Evolutionary conservation across 2,797 vertebrate species (phyloP).

Genomic region (Molossus molossus): DNA sequence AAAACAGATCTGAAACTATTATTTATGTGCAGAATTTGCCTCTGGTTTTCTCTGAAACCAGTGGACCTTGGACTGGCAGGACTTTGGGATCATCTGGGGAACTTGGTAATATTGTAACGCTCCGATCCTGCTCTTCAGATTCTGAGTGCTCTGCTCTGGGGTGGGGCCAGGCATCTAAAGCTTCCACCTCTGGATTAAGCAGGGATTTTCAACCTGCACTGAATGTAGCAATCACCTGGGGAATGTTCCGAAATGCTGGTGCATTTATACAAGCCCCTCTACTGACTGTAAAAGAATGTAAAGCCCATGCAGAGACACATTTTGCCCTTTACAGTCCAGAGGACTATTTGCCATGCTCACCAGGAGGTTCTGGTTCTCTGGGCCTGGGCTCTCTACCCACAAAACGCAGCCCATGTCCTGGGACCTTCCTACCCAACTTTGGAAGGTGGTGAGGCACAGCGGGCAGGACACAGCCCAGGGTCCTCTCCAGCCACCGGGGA

Average conservation of each 20-base stretch:
- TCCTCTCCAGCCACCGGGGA: not conserved
- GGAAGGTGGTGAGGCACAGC: not conserved
- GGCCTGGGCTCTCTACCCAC: not conserved
- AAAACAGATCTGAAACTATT: not conserved
- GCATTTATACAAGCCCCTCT: not conserved
- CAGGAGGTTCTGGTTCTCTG: not conserved
- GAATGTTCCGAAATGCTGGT: not conserved
- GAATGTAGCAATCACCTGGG: not conserved
- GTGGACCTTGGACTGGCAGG: not conserved
- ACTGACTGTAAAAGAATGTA: not conserved
- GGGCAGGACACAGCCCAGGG: rapidly evolving
- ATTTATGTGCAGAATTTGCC: not conserved
- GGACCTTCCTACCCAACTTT: rapidly evolving
- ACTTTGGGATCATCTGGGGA: not conserved
- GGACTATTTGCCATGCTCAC: too few relatives aligned
- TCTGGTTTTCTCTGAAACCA: not conserved
- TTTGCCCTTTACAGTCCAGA: not conserved
- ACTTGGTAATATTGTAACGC: not conserved
- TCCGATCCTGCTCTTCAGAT: not conserved
- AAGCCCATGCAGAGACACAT: not conserved
- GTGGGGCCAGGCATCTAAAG: not conserved
- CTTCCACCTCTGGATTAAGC: not conserved
- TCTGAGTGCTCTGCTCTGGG: not conserved
- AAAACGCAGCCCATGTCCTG: not conserved
- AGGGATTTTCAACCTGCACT: not conserved